Percentiles rank a stretch among this genome's conserved stretches.
Evolutionary conservation across 2,797 vertebrate genomes (phyloP).

Genomic region (Eulemur rubriventer): DNA sequence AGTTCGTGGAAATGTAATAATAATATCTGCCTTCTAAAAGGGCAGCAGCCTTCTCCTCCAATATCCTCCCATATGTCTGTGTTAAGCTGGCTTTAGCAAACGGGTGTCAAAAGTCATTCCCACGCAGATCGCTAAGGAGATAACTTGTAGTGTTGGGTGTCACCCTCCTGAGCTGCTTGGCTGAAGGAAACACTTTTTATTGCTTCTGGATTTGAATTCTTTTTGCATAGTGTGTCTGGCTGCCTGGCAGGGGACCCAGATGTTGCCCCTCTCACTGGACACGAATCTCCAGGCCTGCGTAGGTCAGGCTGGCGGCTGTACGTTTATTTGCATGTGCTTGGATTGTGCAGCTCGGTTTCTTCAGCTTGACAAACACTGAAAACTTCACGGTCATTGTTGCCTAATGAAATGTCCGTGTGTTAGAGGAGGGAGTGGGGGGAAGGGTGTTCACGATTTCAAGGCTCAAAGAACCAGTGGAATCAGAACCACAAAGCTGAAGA

Average conservation of each 20-base stretch:
- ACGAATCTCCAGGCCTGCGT: background rate
- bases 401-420: background rate
- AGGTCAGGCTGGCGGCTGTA: background rate
- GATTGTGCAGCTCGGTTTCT: background rate
- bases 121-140: background rate
- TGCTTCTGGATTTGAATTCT: background rate
- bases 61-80: slow-evolving; percentile 43
- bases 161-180: background rate
- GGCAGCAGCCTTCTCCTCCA: slow-evolving; percentile 49
- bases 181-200: background rate
- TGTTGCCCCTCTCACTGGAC: background rate
- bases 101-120: slow-evolving; percentile 46
- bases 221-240: background rate
- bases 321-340: background rate
- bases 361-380: background rate
- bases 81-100: slow-evolving; percentile 35
- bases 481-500: background rate
- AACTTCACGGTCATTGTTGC: background rate
- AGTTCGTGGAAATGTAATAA: slow-evolving; percentile 62
- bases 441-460: background rate
- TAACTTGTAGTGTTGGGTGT: background rate
- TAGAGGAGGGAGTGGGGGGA: background rate
- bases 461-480: background rate
- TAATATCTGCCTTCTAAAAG: slow-evolving; percentile 66
- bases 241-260: background rate